Evolutionary conservation across 2,888 invertebrate genomes (phyloP).

Genomic region (Erpobdella octoculata): DNA sequence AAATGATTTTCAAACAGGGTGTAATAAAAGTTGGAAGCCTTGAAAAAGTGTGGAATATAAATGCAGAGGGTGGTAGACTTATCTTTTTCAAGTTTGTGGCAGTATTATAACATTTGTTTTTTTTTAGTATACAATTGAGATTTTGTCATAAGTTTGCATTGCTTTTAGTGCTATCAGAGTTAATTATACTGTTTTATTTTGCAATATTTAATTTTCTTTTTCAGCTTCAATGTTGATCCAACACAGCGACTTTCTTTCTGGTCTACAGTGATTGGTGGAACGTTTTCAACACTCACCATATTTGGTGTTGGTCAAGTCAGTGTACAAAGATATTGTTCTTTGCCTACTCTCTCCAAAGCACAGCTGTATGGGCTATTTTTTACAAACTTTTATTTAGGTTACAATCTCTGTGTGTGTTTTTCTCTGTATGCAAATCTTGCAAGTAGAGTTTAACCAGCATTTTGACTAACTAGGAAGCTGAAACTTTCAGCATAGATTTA

Average conservation of each 20-base stretch:
- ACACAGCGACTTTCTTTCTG: conserved; percentile 38
- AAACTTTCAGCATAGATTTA: no score
- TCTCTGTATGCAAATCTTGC: no score
- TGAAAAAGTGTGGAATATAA: conserved; percentile 38
- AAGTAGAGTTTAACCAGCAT: no score
- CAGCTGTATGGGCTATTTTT: conserved; percentile 34
- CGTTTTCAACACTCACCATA: conserved; percentile 35
- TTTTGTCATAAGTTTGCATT: no score
- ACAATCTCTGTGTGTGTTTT: no score
- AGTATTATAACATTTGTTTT: background rate
- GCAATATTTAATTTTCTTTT: background rate
- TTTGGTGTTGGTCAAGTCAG: conserved; percentile 39
- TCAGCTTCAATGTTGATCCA: conserved; percentile 38
- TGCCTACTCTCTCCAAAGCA: conserved; percentile 38
- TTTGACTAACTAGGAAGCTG: no score
- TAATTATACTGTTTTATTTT: no score
- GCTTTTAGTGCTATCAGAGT: no score
- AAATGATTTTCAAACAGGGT: conserved; percentile 36
- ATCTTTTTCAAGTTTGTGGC: conserved; percentile 35
- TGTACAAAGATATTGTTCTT: conserved; percentile 39
- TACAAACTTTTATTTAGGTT: no score
- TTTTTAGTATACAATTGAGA: no score
- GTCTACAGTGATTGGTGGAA: conserved; percentile 38
- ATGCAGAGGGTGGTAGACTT: conserved; percentile 38
- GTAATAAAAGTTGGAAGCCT: conserved; percentile 41